Conservation (phyloP, 2,113 vertebrate genomes). For the Pyxicephalus adspersus region DNA sequence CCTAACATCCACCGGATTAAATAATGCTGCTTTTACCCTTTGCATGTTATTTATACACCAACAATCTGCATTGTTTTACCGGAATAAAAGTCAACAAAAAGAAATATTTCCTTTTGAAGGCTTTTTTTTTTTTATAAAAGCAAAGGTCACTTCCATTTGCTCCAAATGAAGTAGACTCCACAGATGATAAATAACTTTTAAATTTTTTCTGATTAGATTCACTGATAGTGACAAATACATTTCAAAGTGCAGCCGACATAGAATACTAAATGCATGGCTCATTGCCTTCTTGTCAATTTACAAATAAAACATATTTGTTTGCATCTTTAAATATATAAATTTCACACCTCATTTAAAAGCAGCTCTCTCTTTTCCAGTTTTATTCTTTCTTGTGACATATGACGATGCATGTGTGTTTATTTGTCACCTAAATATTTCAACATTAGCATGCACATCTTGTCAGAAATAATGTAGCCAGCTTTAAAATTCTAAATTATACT, state of each 20-base stretch:
- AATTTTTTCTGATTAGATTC: slow-evolving; percentile 39
- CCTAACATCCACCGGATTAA: slow-evolving; percentile 4
- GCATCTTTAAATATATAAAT: neutral
- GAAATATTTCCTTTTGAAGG: slow-evolving; percentile 9
- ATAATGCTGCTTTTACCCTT: slow-evolving; percentile 37
- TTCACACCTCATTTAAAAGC: neutral
- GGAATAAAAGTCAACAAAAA: slow-evolving; percentile 21
- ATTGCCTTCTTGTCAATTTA: slow-evolving; percentile 46
- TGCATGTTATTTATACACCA: slow-evolving; percentile 17
- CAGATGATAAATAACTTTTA: slow-evolving; percentile 47
- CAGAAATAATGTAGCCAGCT: too few species aligned
- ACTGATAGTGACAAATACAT: slow-evolving; percentile 37
- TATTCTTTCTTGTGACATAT: too few species aligned
- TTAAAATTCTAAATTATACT: too few species aligned
- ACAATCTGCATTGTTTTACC: slow-evolving; percentile 41
- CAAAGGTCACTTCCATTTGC: slow-evolving; percentile 45
- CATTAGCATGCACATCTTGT: too few species aligned
- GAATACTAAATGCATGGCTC: slow-evolving; percentile 36
- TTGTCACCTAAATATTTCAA: too few species aligned
- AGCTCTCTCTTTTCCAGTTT: too few species aligned
- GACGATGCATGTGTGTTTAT: too few species aligned
- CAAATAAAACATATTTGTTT: slow-evolving; percentile 49
- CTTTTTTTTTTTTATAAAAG: slow-evolving; percentile 32
- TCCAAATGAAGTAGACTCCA: slow-evolving; percentile 30
- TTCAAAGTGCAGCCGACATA: slow-evolving; percentile 25